Evolutionary conservation across 2,888 invertebrate genomes (phyloP).

Genomic region (Drosophila mulleri): DNA sequence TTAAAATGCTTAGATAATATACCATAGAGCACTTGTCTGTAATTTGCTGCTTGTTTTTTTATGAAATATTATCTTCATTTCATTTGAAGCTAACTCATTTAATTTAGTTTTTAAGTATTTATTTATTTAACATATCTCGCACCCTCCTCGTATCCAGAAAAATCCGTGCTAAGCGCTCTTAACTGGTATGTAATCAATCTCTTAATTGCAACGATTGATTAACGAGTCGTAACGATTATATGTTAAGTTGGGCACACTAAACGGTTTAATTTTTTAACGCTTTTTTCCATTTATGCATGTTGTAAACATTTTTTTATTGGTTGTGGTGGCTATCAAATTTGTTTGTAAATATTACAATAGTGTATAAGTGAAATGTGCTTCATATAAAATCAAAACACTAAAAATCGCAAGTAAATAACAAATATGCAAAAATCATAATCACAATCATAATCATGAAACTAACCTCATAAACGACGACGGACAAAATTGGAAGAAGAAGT

Average conservation of each 20-base stretch:
- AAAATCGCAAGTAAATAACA: slow-evolving; percentile 8
- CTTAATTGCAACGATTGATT: slow-evolving; percentile 10
- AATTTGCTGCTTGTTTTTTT: not conserved
- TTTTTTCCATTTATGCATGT: slow-evolving; percentile 12
- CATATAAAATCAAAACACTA: not conserved
- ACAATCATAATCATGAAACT: slow-evolving; percentile 23
- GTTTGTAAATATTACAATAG: not conserved
- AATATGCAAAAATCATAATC: slow-evolving; percentile 21
- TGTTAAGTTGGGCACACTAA: slow-evolving; percentile 16
- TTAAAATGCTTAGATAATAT: not conserved
- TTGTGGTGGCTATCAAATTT: slow-evolving; percentile 23
- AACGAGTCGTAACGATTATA: slow-evolving; percentile 14
- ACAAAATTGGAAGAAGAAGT: slow-evolving; percentile 2
- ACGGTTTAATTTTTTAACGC: slow-evolving; percentile 6
- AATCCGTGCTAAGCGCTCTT: not conserved
- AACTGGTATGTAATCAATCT: slow-evolving; percentile 16
- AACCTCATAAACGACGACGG: slow-evolving; percentile 12
- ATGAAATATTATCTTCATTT: slow-evolving; percentile 1
- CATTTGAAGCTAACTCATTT: slow-evolving; percentile 1
- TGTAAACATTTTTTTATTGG: slow-evolving; percentile 19
- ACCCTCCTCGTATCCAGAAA: not conserved
- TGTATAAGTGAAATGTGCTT: slow-evolving; percentile 36
- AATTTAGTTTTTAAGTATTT: slow-evolving; percentile 12
- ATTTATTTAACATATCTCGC: slow-evolving; percentile 26
- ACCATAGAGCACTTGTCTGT: not conserved